Base-by-base conservation (phyloP, 2,888 invertebrate genomes). In the Argyresthia albistria region DNA sequence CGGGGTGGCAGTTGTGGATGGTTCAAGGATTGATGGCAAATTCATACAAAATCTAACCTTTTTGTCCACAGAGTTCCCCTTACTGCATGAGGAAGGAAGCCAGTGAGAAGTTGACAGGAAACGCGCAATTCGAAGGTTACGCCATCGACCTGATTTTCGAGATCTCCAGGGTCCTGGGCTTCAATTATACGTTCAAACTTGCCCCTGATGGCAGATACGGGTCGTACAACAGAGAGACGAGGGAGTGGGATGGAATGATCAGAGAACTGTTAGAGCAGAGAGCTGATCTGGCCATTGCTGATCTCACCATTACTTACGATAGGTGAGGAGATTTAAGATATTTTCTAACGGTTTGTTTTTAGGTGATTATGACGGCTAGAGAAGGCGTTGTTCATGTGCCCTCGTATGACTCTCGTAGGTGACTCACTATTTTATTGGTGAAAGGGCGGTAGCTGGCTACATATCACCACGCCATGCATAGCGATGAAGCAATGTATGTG, bases 291-390 rank as follows among this genome's bases (percentile, higher is more conserved):
- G 98, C 98, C 0, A 96, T 99, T 50, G 99, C 98, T 9, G 98
- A 99, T 81, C 90, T 99, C 53, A 99, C 99, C 36, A 99, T 99
- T 63, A 99, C 97, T 25, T 98, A 96, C 77, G 96, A 97, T 74
- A 91, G 99, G 70, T 97, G 97, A 73, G 54, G 25, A 4, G 6
- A 25, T 25, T 54, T 14, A 15, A 8, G 1, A 10, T 16, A 45
- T 45, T 16, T 12, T 14, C 12, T 8, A 37, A 37, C n/a, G 37
- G 8, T 7, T 10, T 37, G 37, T 37, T 37, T 37, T 37, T 37
- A 7, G 7, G 10, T 37, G 37, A 10, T 37, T 7, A n/a, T n/a
- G n/a, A n/a, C n/a, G n/a, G n/a, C n/a, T n/a, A n/a, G n/a, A n/a
- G n/a, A n/a, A n/a, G n/a, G n/a, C n/a, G n/a, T n/a, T n/a, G n/a